A percentile compares a stretch with the other conserved stretches of the same genome.
These are phyloP conservation scores for Dyspetes luteomarginatus DNA, from an alignment of 2,888 invertebrate genomes.

Conservation along the genomic window DNA sequence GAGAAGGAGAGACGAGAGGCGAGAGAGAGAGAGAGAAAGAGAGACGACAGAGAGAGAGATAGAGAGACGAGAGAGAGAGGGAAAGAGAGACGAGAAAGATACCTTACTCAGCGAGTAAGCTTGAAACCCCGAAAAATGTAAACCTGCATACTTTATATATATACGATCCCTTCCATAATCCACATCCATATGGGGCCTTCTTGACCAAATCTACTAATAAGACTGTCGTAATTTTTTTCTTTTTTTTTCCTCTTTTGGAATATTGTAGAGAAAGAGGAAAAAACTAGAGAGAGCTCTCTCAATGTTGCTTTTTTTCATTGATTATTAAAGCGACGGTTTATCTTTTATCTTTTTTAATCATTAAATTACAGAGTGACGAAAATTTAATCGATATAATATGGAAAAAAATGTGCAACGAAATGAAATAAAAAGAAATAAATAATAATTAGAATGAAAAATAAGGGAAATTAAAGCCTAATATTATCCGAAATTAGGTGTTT, in stretches of 20 bases:
- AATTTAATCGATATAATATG: slow-evolving; percentile 14
- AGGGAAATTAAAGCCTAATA: background rate
- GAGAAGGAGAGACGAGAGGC: slow-evolving; percentile 32
- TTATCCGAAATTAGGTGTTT: too few species aligned
- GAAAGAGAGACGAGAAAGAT: background rate
- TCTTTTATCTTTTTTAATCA: background rate
- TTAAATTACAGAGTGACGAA: background rate
- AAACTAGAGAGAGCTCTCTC: background rate
- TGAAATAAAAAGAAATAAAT: slow-evolving; percentile 39
- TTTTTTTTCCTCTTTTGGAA: too few species aligned
- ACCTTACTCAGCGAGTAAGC: slow-evolving; percentile 61
- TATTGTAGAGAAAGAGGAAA: too few species aligned
- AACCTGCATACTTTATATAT: slow-evolving; percentile 44
- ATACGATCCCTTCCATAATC: background rate
- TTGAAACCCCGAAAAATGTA: slow-evolving; percentile 45
- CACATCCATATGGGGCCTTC: background rate
- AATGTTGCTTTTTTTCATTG: slow-evolving; percentile 4
- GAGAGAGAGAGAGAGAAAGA: slow-evolving; percentile 8
- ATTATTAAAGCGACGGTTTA: background rate
- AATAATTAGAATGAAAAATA: slow-evolving; percentile 21
- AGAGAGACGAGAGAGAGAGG: slow-evolving; percentile 36
- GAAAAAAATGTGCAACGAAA: slow-evolving; percentile 10
- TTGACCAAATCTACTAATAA: too few species aligned
- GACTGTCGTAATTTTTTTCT: too few species aligned
- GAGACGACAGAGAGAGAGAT: slow-evolving; percentile 36